Evolutionary conservation across 1,140 invertebrate genomes (phyloP), one percentile per base, ranked within the genome.

Genomic region (Pseudomyrmex gracilis): DNA sequence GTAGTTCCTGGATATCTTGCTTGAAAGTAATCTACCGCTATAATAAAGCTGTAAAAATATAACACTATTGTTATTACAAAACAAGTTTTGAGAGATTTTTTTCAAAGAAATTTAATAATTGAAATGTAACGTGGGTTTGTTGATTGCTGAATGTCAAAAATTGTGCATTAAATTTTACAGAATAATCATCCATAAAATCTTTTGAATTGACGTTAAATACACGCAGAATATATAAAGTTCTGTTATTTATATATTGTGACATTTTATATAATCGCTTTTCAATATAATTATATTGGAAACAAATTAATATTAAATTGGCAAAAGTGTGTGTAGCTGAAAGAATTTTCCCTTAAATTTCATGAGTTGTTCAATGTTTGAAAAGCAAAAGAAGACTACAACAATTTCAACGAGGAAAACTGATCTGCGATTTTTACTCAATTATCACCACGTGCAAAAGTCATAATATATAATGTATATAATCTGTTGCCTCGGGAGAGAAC

Each of bases 11-110:
- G 97, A 93, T 97, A 99, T 63, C 97, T 95, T 1, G 95, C 94
- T 95, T 98, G 97, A 94, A 98, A 98, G 91, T 97, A 98, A 93
- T 98, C 98, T 63, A 98, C 97, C 7, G 98, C 97, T 92, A 98
- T 98, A 83, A 98, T 97, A 92, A 98, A 98, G 91, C 97, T 98
- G 94, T 67, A 95, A 95, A 20, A 67, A 10, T 49, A 73, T 85
- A 12, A 24, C 10, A 84, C 43, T 17, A 24, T 58, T 53, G 49
- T 63, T 20, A 10, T 1, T 17, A 53, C 34, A 61, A 49, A 61
- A 34, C 34, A 34, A 34, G 34, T 34, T 60, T 22, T 43, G 9
- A 13, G 57, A 4, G 2, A 49, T 47, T 49, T 47, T 47, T 58
- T 10, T 58, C 55, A 47, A 15, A 2, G 5, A n/a, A 61, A 5